Base-by-base conservation (phyloP, 2,888 invertebrate genomes). In the Leptinotarsa juncta region DNA sequence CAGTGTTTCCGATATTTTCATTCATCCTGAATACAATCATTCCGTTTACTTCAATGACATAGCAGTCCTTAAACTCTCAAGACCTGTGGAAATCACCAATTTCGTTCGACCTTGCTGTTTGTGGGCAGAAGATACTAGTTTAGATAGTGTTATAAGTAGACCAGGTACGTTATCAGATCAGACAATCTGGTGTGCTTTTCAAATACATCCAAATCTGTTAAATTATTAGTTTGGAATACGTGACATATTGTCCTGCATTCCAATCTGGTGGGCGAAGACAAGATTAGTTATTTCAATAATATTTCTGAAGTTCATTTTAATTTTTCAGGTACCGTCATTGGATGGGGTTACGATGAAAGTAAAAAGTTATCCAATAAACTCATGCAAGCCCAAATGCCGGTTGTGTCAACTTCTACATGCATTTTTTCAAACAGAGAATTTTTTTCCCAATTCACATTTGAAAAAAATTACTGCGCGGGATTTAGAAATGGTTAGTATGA, bases 401-500 rank as follows among this genome's bases (percentile, higher is more conserved):
- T 92, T 3, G 91, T 92, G 0, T 89, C 90, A 78, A 89, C 90
- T 67, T 88, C 90, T 80, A 90, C 89, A 5, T 92, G 92, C 83
- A 89, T 92, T 79, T 87, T 90, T 71, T 92, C 91, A 0, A 90
- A 91, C 84, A 89, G 90, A 81, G 90, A 91, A 65, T 92, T 92
- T 86, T 92, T 91, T 84, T 89, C 90, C 0, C 87, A 89, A 55
- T 92, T 91, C 83, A 91, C 91, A 0, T 90, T 90, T 0, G 89
- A 90, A 1, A 90, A 88, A 80, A 91, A 91, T 0, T 92, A 85
- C 77, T 89, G 89, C 77, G 89, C 89, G 3, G 89, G 89, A 16
- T 89, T 87, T 77, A 81, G 83, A 77, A 89, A 89, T 78, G 89
- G 89, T 88, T 81, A 79, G 67, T 65, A 32, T 23, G 3, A 55